Percentiles rank a stretch among this genome's conserved stretches.
Evolutionary conservation across 2,113 vertebrate genomes (phyloP).

Genomic region (Bubo scandiacus): DNA sequence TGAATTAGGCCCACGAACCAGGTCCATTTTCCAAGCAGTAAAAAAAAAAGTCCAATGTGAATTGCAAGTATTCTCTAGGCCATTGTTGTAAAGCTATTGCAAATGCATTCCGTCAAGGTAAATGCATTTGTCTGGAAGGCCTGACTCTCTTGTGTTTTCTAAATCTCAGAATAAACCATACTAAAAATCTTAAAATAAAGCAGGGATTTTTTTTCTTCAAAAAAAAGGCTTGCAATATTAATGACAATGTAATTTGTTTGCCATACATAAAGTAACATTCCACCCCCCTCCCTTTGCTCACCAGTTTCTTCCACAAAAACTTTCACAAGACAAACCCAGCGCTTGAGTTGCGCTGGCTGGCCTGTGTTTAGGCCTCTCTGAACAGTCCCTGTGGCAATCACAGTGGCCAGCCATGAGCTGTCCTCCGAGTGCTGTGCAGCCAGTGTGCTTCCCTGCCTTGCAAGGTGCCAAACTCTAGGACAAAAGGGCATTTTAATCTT

Average conservation of each 20-base stretch:
- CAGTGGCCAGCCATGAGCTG: rapidly evolving
- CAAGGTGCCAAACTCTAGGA: background rate
- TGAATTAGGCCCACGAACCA: slow-evolving; percentile 80
- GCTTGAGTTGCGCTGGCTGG: background rate
- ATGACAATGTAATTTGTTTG: slow-evolving; percentile 87
- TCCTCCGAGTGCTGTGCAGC: background rate
- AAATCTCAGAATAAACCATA: slow-evolving; percentile 84
- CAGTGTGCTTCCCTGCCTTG: background rate
- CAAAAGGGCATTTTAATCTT: slow-evolving; percentile 48
- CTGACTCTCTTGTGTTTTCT: slow-evolving; percentile 89
- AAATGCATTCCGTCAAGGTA: slow-evolving; percentile 90
- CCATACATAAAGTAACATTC: slow-evolving; percentile 76
- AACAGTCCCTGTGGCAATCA: background rate
- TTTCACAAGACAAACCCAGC: background rate
- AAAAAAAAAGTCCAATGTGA: slow-evolving; percentile 78
- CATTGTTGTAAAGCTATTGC: slow-evolving; percentile 88
- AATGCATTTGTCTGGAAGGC: slow-evolving; percentile 87
- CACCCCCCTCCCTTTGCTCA: background rate
- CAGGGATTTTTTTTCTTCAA: slow-evolving; percentile 60
- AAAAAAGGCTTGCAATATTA: slow-evolving; percentile 87
- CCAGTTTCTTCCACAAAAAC: slow-evolving; percentile 68
- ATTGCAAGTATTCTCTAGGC: slow-evolving; percentile 90
- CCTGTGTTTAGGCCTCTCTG: background rate
- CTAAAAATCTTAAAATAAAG: slow-evolving; percentile 90
- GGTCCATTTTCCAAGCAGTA: slow-evolving; percentile 84